A percentile compares a stretch with the other conserved stretches of the same genome.
These are phyloP conservation scores for Yponomeuta plumbellus DNA, from an alignment of 2,888 invertebrate genomes.

Conservation along the genomic window DNA sequence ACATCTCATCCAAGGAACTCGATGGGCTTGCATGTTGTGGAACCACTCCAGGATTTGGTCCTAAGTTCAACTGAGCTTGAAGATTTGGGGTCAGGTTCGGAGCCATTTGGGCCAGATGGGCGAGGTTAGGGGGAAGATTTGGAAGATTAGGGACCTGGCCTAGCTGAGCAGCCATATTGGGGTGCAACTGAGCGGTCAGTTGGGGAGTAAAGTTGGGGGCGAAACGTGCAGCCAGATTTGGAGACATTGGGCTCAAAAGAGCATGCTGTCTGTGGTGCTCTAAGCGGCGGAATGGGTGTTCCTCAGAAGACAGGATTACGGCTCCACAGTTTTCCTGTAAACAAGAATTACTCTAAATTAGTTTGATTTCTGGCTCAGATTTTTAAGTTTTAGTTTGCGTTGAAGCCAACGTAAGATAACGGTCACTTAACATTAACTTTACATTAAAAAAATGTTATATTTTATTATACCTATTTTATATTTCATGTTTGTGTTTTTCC, in stretches of 20 bases:
- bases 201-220: slow-evolving; percentile 74
- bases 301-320: slow-evolving; percentile 83
- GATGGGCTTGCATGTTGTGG: slow-evolving; percentile 70
- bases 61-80: slow-evolving; percentile 62
- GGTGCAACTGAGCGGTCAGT: slow-evolving; percentile 64
- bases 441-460: background rate
- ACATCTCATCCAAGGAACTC: slow-evolving; percentile 92
- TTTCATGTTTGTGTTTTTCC: no score
- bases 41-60: slow-evolving; percentile 51
- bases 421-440: no score
- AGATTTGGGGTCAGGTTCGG: slow-evolving; percentile 62
- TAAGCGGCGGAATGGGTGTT: slow-evolving; percentile 86
- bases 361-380: background rate
- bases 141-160: slow-evolving; percentile 59
- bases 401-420: no score
- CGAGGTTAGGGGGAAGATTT: slow-evolving; percentile 58
- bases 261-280: slow-evolving; percentile 93
- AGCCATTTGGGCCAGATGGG: slow-evolving; percentile 67
- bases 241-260: slow-evolving; percentile 79
- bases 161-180: slow-evolving; percentile 68
- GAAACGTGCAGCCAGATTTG: slow-evolving; percentile 74
- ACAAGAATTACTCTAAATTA: slow-evolving; percentile 12
- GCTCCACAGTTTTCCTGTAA: slow-evolving; percentile 86
- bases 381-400: background rate
- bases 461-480: no score